These are phyloP conservation scores for Pseudorhombus dupliciocellatus DNA, from an alignment of 2,113 vertebrate genomes.

Conservation along the genomic window DNA sequence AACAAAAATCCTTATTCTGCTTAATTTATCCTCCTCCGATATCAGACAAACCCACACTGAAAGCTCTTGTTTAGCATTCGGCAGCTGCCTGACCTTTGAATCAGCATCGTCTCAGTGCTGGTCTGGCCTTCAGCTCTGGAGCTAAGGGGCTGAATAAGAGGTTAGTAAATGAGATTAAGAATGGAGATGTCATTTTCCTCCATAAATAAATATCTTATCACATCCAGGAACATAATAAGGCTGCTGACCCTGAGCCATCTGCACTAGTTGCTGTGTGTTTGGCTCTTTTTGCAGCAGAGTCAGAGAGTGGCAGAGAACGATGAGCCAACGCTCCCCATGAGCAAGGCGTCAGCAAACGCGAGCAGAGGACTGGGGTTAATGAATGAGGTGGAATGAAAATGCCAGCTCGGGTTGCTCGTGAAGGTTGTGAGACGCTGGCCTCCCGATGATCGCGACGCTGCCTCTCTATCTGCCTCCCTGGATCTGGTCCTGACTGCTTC, in stretches of 20 bases:
- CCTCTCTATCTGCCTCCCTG: not conserved
- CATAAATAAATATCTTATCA: not conserved
- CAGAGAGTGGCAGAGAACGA: not conserved
- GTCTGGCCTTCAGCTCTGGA: not conserved
- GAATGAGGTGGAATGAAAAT: conserved; percentile 4
- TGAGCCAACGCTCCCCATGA: not conserved
- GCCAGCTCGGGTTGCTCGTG: not conserved
- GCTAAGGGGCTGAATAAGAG: not conserved
- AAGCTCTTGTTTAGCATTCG: not conserved
- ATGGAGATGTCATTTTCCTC: not conserved
- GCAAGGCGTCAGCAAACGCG: not conserved
- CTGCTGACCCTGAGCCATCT: not conserved
- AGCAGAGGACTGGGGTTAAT: not conserved
- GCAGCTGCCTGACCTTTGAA: not conserved
- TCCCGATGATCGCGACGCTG: not conserved
- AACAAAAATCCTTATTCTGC: not conserved
- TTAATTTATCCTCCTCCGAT: not conserved
- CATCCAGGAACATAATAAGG: not conserved
- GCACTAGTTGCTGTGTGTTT: too few species aligned
- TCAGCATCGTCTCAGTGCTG: not conserved
- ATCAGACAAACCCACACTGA: not conserved
- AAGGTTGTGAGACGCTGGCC: not conserved
- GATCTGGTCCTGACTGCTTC: not conserved
- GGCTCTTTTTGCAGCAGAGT: not conserved
- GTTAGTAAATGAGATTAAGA: not conserved